Base-by-base conservation (phyloP, 2,888 invertebrate species). In the Perizoma flavofasciatum region DNA sequence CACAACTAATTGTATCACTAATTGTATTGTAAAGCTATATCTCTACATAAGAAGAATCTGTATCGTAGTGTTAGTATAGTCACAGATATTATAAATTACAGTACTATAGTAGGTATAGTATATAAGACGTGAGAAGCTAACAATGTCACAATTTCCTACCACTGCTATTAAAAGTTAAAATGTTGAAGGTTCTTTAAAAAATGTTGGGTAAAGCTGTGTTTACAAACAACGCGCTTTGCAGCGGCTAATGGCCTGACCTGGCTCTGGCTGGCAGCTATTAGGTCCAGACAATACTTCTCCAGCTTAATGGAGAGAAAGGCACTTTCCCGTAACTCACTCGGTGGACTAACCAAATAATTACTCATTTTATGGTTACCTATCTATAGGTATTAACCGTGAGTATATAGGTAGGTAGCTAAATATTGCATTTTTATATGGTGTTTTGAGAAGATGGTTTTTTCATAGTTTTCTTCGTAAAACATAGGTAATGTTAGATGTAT, bases 231-330 rank as follows among this genome's bases (percentile, higher is more conserved):
- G 71, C 67, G 80, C 73, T 78, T 79, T 78, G 81, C 79, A 79
- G 74, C 75, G 81, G 74, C 79, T 58, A 66, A 61, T 55, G 58
- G 58, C 8, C 44, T 53, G 55, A 45, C 49, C 50, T 55, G 39
- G 33, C 44, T 56, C 43, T 9, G 41, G n/a, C 43, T 11, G 41
- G n/a, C n/a, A 34, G 55, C 34, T 33, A 50, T 32, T 46, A 39
- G 35, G 47, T 47, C 39, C 48, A 43, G 48, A 7, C 34, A 43
- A 43, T 43, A 48, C 58, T 60, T 59, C 55, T 48, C 22, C 54
- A 59, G 50, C 52, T 63, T 63, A 52, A 55, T 37, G 70, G 74
- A 88, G 90, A 90, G 91, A 91, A 91, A 92, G 91, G 89, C 89
- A 81, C 90, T 91, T 92, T 91, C 90, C 83, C 86, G 80, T 78